phyloP scores from a whole-genome alignment of 53 echinoderm and acorn worm genomes.

The Henricia sp. region DNA sequence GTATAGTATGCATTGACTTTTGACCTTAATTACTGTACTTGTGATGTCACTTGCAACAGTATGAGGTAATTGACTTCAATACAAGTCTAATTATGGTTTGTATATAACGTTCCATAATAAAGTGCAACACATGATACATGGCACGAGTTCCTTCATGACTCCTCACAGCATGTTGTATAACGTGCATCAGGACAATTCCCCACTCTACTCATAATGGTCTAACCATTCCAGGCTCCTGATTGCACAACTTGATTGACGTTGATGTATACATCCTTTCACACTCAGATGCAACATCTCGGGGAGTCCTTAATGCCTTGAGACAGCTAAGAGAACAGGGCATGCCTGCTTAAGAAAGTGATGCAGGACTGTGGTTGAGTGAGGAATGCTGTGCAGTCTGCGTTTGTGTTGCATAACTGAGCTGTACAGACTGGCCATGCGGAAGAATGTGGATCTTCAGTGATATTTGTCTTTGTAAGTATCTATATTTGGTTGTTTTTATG shows the following conservation, averaged over 20 bases:
- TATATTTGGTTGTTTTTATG: neutral
- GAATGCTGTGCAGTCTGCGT: slow-evolving; percentile 1
- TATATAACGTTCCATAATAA: neutral
- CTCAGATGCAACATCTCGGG: slow-evolving; percentile 4
- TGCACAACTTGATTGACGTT: slow-evolving; percentile 1
- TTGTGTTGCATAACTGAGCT: too few relatives aligned
- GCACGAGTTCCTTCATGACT: neutral
- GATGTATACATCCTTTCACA: neutral
- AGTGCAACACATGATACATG: neutral
- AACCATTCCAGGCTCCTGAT: neutral
- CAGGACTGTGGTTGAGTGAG: neutral
- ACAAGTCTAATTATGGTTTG: neutral
- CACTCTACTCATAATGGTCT: neutral
- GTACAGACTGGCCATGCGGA: neutral
- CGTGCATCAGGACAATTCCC: neutral
- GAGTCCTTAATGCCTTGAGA: neutral
- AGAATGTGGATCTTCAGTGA: neutral
- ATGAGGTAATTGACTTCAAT: neutral
- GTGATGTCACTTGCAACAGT: neutral
- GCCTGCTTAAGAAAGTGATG: too few relatives aligned
- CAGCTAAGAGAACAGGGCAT: neutral
- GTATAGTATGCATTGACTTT: neutral
- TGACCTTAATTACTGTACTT: neutral
- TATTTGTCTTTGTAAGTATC: neutral
- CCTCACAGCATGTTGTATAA: neutral